These are phyloP conservation scores for Dicycla oo DNA, from an alignment of 2,888 invertebrate genomes.

Conservation along the genomic window DNA sequence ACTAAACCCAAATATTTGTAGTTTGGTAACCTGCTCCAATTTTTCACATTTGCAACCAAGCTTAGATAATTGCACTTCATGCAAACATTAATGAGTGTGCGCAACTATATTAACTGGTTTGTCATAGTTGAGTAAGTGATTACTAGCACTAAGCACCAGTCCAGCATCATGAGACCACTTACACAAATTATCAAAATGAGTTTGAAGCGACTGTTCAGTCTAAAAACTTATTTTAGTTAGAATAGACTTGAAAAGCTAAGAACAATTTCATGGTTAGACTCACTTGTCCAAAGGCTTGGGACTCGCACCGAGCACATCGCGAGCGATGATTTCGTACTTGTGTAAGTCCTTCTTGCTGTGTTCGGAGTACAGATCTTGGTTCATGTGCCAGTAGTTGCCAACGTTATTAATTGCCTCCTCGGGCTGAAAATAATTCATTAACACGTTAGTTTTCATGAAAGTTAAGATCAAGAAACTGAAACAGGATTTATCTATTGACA, in stretches of 20 bases:
- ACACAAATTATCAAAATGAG: no score
- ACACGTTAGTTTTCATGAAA: conserved; percentile 4
- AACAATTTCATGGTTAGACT: conserved; percentile 49
- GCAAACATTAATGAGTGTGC: no score
- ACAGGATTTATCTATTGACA: background rate
- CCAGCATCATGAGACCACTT: no score
- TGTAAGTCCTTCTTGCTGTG: conserved; percentile 73
- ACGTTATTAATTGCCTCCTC: conserved; percentile 87
- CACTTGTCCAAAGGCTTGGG: conserved; percentile 75
- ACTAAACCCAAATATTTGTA: no score
- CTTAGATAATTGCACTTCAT: no score
- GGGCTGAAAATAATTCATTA: conserved; percentile 67
- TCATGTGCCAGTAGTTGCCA: conserved; percentile 90
- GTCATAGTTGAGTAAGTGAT: no score
- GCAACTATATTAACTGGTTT: no score
- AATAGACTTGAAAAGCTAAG: background rate
- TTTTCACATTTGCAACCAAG: no score
- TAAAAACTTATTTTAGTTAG: no score
- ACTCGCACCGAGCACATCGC: conserved; percentile 81
- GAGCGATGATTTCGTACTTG: conserved; percentile 89
- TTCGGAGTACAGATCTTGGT: conserved; percentile 85
- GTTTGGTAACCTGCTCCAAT: no score
- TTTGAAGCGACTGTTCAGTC: no score
- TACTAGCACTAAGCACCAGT: no score
- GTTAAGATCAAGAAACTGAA: background rate